Base-by-base conservation (phyloP, 2,113 vertebrate species). In the Bostrychus sinensis region DNA sequence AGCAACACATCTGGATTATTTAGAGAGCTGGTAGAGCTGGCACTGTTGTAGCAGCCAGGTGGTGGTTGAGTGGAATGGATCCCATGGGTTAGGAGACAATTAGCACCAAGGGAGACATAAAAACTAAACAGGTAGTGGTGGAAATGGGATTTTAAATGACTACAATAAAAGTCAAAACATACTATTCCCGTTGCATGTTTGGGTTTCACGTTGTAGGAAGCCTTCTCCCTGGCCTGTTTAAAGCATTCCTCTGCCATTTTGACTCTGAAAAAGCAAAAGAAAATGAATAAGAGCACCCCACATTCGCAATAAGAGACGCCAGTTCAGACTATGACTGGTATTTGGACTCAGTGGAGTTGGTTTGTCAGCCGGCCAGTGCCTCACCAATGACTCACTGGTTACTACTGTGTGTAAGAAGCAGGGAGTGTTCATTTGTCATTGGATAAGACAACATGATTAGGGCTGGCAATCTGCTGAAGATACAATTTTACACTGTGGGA, bases 141-240 rank as follows among this genome's bases (percentile, higher is more conserved):
- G 37, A 59, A 38, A 25, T 50, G 10, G n/a, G 63, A 17, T 60
- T 71, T 46, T 38, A 41, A 78, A 69, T 41, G 16, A 59, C 7
- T 32, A 38, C 2, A 62, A 17, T n/a, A 39, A 61, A 10, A 19
- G 16, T 10, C 12, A 26, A 51, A 23, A 93, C 96, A 82, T 91
- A 96, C 95, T 66, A 98, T 98, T 89, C 95, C 96, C 26, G 94
- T 94, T 54, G 96, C 93, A 14, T 96, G 94, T 91, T 95, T 95
- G 65, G 94, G 94, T 89, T 94, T 96, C 86, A 97, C 93, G 73
- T 91, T 96, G 86, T 97, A 96, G 11, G 92, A 81, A 0, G 93
- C 89, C 84, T 96, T 97, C 70, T 95, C 95, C 64, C 91, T 94
- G 73, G 96, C 94, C 84, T 96, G 95, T 55, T 89, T 94, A 83